Evolutionary conservation across 1,140 invertebrate species (phyloP), one percentile per base, ranked within the genome.

Genomic region (Drosophila ficusphila): DNA sequence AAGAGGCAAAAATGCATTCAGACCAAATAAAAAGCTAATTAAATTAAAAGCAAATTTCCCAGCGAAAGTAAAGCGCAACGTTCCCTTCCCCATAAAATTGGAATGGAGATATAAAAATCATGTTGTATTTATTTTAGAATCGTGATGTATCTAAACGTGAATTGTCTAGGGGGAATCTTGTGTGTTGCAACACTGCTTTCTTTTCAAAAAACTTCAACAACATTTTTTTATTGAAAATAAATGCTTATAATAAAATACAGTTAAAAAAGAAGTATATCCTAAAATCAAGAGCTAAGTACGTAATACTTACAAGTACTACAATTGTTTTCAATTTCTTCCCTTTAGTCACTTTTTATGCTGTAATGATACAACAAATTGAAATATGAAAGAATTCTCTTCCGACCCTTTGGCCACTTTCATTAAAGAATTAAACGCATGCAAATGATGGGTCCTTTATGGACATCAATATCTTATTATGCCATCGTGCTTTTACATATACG

Each of bases 11-110:
- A 67, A 65, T 67, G 62, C 62, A 67, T 67, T 67, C 62, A 33
- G 36, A 27, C 16, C 60, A 67, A 67, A 67, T 67, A 67, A 67
- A 67, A 67, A 67, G 44, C 62, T 67, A 67, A 67, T 67, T 67
- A 52, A 67, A 67, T 67, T 67, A 67, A 67, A 67, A 67, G 60
- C 62, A 41, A 18, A 41, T 33, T 67, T 29, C 21, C 33, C 8
- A 49, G 60, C 19, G 42, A 39, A 42, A 44, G 36, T 62, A 62
- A 60, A 61, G 53, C 38, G 25, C 52, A 56, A 14, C 46, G 11
- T 14, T 4, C 19, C 7, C 3, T 11, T 8, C 31, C 7, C 14
- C 3, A 64, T 25, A 25, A 16, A 41, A 39, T 6, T n/a, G 7
- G 27, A 49, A 21, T 33, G 4, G 9, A 9, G 19, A 11, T 46